Conservation (phyloP, 92 coral and sea anemone genomes). For the Anthopleura xanthogrammica region DNA sequence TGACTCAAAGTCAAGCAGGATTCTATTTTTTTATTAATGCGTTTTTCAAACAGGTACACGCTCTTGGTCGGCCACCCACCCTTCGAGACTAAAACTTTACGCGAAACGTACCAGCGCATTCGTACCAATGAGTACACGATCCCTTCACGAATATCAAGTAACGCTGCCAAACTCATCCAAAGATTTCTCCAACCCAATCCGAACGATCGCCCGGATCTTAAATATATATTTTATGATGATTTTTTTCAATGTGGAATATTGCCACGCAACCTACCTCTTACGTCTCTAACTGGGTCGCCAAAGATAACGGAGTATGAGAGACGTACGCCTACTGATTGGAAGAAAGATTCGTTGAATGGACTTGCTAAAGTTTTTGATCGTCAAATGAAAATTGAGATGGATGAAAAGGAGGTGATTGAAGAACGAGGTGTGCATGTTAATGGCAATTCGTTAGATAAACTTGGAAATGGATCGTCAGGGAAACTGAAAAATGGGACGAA, state of each 20-base stretch:
- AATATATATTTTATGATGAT: slow-evolving; percentile 78
- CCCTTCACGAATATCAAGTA: slow-evolving; percentile 81
- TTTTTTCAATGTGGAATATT: slow-evolving; percentile 85
- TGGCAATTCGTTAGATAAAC: slow-evolving; percentile 17
- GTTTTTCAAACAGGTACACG: slow-evolving; percentile 70
- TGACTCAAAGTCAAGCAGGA: neutral
- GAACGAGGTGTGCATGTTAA: slow-evolving; percentile 30
- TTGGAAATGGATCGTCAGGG: slow-evolving; percentile 3
- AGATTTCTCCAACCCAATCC: slow-evolving; percentile 84
- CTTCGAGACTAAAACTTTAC: slow-evolving; percentile 88
- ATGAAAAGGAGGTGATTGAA: slow-evolving; percentile 55
- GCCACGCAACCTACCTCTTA: slow-evolving; percentile 80
- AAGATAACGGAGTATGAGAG: slow-evolving; percentile 80
- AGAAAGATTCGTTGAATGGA: slow-evolving; percentile 53
- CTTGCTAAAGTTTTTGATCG: slow-evolving; percentile 62
- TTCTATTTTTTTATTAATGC: too few relatives aligned
- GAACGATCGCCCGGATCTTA: slow-evolving; percentile 72
- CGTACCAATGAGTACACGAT: slow-evolving; percentile 84
- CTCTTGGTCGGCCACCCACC: slow-evolving; percentile 97
- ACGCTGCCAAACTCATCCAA: slow-evolving; percentile 83
- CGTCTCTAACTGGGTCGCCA: slow-evolving; percentile 77
- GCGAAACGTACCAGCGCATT: slow-evolving; percentile 91
- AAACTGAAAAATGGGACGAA: slow-evolving; percentile 24
- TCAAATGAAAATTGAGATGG: slow-evolving; percentile 66
- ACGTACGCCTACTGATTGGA: slow-evolving; percentile 38